Evolutionary conservation across 2,888 invertebrate genomes (phyloP), one percentile per base, ranked within the genome.

Genomic region (Sepioteuthis lessoniana): DNA sequence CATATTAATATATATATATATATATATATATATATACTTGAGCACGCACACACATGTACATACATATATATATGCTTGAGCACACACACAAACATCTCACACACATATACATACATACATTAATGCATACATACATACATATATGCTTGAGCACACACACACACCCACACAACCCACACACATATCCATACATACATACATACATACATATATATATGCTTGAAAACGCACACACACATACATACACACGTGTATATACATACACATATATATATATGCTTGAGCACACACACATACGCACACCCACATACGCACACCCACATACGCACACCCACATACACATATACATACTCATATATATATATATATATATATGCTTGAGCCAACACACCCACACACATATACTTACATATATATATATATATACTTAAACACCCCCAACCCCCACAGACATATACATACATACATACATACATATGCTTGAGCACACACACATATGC

Each of bases 101-200:
- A 16, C 19, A 46, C 10, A 50, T 50, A 50, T n/a, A n/a, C n/a
- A n/a, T n/a, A n/a, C n/a, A n/a, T n/a, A n/a, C n/a, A n/a, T n/a
- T n/a, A n/a, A n/a, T n/a, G n/a, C n/a, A n/a, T n/a, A n/a, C n/a
- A n/a, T n/a, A n/a, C n/a, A n/a, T n/a, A n/a, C n/a, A n/a, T n/a
- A n/a, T n/a, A n/a, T n/a, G n/a, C n/a, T n/a, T n/a, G n/a, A n/a
- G n/a, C n/a, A n/a, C n/a, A n/a, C 19, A 50, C 19, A 16, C 19
- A 50, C n/a, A n/a, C n/a, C n/a, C n/a, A n/a, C n/a, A n/a, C n/a
- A n/a, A 55, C 19, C 13, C 25, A 90, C 38, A 19, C 19, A 35
- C 37, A 37, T 90, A 90, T 90, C 21, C 35, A 90, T 90, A 90
- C n/a, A 90, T 90, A 90, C n/a, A 90, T 90, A 90, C n/a, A 90